These are phyloP conservation scores for Suncus etruscus DNA, from an alignment of 2,113 vertebrate genomes.

Conservation along the genomic window DNA sequence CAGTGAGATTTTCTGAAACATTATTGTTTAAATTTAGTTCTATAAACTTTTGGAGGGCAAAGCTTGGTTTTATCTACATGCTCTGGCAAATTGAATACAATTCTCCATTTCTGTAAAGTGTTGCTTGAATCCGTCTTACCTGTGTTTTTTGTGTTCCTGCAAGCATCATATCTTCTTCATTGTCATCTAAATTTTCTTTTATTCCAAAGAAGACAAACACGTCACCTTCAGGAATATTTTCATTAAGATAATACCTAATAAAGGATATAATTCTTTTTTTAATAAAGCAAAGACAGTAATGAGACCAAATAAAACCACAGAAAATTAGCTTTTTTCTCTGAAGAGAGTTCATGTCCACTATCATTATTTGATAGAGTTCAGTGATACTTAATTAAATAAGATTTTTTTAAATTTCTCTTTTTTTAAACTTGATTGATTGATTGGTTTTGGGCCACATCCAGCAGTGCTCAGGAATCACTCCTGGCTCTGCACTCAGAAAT, in stretches of 20 bases:
- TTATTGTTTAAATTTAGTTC: background rate
- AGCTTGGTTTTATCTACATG: background rate
- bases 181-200: constrained; percentile 73
- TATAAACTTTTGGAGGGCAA: background rate
- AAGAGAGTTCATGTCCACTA: background rate
- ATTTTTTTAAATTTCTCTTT: no score
- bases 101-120: background rate
- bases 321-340: background rate
- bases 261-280: constrained; percentile 32
- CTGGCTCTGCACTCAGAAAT: no score
- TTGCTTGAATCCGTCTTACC: constrained; percentile 71
- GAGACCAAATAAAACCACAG: background rate
- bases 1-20: background rate
- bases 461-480: no score
- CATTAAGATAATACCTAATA: constrained; percentile 82
- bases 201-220: constrained; percentile 85
- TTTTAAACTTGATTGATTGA: no score
- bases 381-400: no score
- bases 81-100: background rate
- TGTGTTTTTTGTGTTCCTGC: constrained; percentile 70
- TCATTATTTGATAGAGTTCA: background rate
- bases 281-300: constrained; percentile 39
- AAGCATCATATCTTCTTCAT: constrained; percentile 79
- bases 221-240: constrained; percentile 78
- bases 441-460: no score